Evolutionary conservation across 2,888 invertebrate genomes (phyloP).

Genomic region (Drosophila birchii): DNA sequence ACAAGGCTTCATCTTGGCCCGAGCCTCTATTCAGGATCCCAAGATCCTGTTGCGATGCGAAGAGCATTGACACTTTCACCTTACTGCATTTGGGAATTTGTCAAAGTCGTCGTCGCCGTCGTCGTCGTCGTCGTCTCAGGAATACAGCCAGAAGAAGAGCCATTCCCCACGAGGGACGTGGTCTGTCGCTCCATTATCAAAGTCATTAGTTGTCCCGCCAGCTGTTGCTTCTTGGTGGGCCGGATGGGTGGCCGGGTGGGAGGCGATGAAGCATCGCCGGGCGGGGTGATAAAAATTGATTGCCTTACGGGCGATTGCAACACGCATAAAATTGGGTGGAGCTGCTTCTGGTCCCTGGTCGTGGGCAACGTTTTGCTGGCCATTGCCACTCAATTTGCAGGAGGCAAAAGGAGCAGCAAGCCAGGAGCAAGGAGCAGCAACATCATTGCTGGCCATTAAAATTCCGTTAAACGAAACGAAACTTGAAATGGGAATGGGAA

Average conservation of each 20-base stretch:
- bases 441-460: constrained; percentile 41
- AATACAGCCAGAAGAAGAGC: neutral
- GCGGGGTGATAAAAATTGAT: constrained; percentile 65
- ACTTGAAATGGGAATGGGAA: constrained; percentile 13
- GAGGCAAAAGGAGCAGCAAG: neutral
- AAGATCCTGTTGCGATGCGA: neutral
- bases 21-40: neutral
- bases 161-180: neutral
- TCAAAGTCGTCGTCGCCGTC: constrained; percentile 20
- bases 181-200: constrained; percentile 24
- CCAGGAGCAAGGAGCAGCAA: constrained; percentile 3
- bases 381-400: constrained; percentile 60
- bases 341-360: constrained; percentile 15
- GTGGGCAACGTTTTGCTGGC: constrained; percentile 22
- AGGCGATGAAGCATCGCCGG: neutral
- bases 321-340: constrained; percentile 56
- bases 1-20: neutral
- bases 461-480: constrained; percentile 38
- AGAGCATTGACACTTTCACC: constrained; percentile 12
- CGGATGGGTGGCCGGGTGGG: neutral
- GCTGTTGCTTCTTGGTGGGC: constrained; percentile 15
- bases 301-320: constrained; percentile 57
- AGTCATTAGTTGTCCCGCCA: constrained; percentile 39
- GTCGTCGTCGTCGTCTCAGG: too few species aligned
- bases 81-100: constrained; percentile 32